Evolutionary conservation across 2,888 invertebrate species (phyloP).

Genomic region (Chironomus tentans): DNA sequence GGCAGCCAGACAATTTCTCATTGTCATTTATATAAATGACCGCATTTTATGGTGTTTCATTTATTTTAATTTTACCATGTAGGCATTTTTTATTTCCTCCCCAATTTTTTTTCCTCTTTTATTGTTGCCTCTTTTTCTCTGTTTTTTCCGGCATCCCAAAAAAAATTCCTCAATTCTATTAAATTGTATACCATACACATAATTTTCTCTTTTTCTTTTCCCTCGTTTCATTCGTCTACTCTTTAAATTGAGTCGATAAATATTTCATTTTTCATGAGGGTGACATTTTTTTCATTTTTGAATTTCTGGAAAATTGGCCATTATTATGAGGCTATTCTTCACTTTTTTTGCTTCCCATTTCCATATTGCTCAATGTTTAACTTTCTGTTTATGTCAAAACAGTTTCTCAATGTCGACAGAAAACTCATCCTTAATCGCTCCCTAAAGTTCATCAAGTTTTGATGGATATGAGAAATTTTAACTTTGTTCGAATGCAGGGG

Average conservation of each 20-base stretch:
- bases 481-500: too few relatives aligned
- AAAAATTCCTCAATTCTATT: background rate
- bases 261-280: background rate
- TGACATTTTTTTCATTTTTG: background rate
- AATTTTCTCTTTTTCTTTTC: too few relatives aligned
- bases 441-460: too few relatives aligned
- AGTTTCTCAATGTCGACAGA: background rate
- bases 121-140: background rate
- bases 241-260: background rate
- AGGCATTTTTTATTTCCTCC: slow-evolving; percentile 2
- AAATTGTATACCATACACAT: background rate
- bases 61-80: slow-evolving; percentile 10
- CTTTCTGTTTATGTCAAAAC: background rate
- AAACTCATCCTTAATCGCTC: background rate
- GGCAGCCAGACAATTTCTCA: background rate
- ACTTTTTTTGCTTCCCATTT: background rate
- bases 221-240: background rate
- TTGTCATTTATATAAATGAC: slow-evolving; percentile 7
- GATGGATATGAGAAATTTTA: too few relatives aligned
- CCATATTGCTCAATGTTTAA: background rate
- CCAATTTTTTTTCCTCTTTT: background rate
- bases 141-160: background rate
- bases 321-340: background rate
- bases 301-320: background rate
- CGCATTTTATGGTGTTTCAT: slow-evolving; percentile 8